phyloP scores from a whole-genome alignment of 2,113 vertebrate genomes.

The Asarcornis scutulata region DNA sequence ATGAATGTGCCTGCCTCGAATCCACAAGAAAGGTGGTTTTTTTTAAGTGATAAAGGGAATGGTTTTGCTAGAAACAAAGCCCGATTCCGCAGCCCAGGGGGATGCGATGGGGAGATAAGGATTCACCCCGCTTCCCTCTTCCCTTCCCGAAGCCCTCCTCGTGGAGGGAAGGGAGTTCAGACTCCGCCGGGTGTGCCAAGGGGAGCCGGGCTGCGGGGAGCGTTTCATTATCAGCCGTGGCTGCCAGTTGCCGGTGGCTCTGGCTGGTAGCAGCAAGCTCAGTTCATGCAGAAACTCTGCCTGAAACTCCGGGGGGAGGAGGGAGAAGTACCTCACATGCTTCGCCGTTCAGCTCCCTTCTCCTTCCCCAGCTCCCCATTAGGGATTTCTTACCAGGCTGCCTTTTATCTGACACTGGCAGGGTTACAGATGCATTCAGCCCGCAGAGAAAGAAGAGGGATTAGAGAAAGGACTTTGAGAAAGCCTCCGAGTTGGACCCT shows the following conservation, averaged over 20 bases:
- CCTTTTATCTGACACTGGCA: constrained; percentile 74
- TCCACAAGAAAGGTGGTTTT: neutral
- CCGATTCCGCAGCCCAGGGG: constrained; percentile 3
- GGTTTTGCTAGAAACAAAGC: constrained; percentile 71
- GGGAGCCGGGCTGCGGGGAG: neutral
- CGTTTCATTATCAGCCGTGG: constrained; percentile 41
- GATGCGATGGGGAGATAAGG: constrained; percentile 54
- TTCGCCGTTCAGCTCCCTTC: constrained; percentile 32
- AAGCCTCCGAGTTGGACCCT: constrained; percentile 57
- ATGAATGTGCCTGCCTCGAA: constrained; percentile 57
- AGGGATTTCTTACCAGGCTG: constrained; percentile 69
- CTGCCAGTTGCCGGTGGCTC: constrained; percentile 69
- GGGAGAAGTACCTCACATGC: constrained; percentile 46
- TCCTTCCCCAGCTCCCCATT: constrained; percentile 50
- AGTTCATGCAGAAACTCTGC: constrained; percentile 59
- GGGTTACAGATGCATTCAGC: constrained; percentile 71
- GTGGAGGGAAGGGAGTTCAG: neutral
- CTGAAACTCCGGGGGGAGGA: constrained; percentile 62
- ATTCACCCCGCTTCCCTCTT: constrained; percentile 55
- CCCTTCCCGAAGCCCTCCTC: constrained; percentile 22
- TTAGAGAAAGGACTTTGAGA: constrained; percentile 69
- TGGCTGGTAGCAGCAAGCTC: constrained; percentile 65
- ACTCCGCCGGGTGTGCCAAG: neutral
- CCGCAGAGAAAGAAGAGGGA: constrained; percentile 61
- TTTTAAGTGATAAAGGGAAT: neutral